Conservation (phyloP, 2,113 vertebrate genomes). For the Hydrochoerus hydrochaeris region DNA sequence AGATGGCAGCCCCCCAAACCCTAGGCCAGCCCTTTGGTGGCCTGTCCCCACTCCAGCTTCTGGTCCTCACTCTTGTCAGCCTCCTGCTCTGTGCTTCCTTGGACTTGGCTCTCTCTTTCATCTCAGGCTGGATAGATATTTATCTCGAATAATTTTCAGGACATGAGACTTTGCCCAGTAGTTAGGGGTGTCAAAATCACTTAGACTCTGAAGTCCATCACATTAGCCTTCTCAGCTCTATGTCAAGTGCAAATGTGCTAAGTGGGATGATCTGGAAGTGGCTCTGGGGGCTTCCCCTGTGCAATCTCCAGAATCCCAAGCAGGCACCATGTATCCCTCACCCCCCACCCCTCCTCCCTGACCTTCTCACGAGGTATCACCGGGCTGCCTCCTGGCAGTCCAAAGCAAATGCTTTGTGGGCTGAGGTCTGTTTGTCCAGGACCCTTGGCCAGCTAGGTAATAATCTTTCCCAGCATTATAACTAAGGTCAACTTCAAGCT, state of each 20-base stretch:
- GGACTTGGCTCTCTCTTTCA: neutral
- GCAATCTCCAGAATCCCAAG: neutral
- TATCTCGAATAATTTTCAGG: neutral
- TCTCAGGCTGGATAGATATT: neutral
- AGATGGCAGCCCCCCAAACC: rapidly evolving
- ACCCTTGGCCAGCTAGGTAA: neutral
- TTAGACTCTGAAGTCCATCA: neutral
- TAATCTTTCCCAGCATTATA: neutral
- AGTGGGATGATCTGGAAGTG: neutral
- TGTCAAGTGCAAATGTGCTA: conserved; percentile 39
- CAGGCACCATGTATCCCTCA: neutral
- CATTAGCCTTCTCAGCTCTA: neutral
- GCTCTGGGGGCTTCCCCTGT: neutral
- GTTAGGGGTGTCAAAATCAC: conserved; percentile 6
- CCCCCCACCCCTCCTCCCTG: neutral
- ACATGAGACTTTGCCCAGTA: neutral
- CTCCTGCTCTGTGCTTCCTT: neutral
- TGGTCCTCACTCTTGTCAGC: neutral
- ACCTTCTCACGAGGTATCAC: too few relatives aligned
- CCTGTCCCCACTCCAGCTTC: rapidly evolving
- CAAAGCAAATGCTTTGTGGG: neutral
- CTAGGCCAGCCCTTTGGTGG: neutral
- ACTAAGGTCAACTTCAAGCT: neutral
- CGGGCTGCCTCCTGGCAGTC: neutral
- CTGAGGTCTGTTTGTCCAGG: neutral